These are phyloP conservation scores for Himalopsyche japonica DNA, from an alignment of 2,888 invertebrate genomes.

Conservation along the genomic window DNA sequence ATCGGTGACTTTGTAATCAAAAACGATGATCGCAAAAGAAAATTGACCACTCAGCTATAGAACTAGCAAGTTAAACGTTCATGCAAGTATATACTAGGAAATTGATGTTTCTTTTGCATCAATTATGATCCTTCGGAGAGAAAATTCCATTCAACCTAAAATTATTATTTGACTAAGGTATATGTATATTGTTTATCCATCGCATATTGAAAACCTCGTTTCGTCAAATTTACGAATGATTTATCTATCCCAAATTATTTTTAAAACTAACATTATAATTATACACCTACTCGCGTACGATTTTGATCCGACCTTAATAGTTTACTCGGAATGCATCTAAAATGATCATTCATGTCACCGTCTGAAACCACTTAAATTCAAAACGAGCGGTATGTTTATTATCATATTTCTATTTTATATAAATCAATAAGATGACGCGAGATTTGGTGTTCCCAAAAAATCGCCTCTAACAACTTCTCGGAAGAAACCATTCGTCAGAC, in stretches of 20 bases:
- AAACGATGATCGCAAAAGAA: too few species aligned
- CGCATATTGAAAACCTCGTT: not conserved
- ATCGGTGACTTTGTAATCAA: too few species aligned
- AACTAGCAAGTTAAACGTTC: too few species aligned
- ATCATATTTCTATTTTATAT: not conserved
- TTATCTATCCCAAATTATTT: not conserved
- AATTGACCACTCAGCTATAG: too few species aligned
- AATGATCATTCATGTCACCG: not conserved
- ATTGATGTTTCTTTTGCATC: too few species aligned
- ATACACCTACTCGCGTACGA: not conserved
- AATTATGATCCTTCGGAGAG: too few species aligned
- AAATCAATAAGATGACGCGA: constrained; percentile 1
- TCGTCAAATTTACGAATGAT: not conserved
- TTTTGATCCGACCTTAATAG: not conserved
- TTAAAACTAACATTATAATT: not conserved
- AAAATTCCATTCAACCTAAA: too few species aligned
- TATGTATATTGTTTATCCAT: not conserved
- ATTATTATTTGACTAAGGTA: too few species aligned
- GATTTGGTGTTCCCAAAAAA: not conserved
- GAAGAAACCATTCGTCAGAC: not conserved
- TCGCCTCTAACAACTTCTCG: not conserved
- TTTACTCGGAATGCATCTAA: not conserved
- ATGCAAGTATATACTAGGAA: too few species aligned
- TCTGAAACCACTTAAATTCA: not conserved
- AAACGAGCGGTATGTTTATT: not conserved